Conservation (phyloP, 2,797 vertebrate genomes). For the Coilia nasus region DNA sequence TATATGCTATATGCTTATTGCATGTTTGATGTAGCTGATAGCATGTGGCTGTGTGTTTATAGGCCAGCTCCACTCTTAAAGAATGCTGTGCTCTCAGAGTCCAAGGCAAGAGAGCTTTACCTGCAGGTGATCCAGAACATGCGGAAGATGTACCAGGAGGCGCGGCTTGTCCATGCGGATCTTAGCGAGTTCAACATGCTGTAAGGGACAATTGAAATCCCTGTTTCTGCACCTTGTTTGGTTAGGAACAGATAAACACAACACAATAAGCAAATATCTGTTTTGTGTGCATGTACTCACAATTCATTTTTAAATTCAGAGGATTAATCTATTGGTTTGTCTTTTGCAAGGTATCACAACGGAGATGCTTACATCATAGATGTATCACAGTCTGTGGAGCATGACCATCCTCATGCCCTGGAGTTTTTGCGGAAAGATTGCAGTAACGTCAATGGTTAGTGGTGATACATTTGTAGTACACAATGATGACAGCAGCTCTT, state of each 20-base stretch:
- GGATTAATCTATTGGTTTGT: background rate
- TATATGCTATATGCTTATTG: background rate
- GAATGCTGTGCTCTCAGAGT: constrained; percentile 85
- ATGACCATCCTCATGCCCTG: constrained; percentile 92
- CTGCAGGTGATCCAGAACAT: constrained; percentile 90
- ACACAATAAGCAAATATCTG: background rate
- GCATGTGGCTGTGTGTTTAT: background rate
- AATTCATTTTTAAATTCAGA: background rate
- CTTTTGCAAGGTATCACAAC: constrained; percentile 76
- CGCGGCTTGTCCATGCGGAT: constrained; percentile 92
- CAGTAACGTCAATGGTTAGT: constrained; percentile 85
- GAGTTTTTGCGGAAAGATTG: constrained; percentile 96
- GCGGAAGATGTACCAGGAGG: constrained; percentile 92
- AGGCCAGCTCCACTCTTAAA: constrained; percentile 95
- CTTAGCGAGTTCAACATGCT: constrained; percentile 98
- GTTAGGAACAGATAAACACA: background rate
- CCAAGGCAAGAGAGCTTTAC: constrained; percentile 89
- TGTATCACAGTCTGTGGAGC: constrained; percentile 94
- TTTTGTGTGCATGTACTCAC: background rate
- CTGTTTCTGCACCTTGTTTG: background rate
- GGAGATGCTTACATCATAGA: constrained; percentile 89
- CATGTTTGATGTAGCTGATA: background rate
- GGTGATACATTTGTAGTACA: background rate
- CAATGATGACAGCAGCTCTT: background rate
- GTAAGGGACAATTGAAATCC: constrained; percentile 71